phyloP scores from a whole-genome alignment of 2,888 invertebrate genomes.

The Kryphioiulus occultus region DNA sequence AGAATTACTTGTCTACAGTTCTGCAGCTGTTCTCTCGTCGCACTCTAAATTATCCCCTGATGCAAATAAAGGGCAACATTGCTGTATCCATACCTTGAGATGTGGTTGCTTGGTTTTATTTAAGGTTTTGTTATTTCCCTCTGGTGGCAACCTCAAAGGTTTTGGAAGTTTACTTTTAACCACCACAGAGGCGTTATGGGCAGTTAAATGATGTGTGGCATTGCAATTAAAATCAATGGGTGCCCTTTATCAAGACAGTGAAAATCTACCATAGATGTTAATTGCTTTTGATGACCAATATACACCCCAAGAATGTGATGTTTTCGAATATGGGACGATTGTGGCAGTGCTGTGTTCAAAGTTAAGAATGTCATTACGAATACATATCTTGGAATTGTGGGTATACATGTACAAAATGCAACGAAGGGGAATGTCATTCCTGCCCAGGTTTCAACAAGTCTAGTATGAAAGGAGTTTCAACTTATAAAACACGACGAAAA shows the following conservation, averaged over 20 bases:
- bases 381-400: too few relatives aligned
- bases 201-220: background rate
- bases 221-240: background rate
- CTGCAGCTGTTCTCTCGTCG: background rate
- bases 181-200: background rate
- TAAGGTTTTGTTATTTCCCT: slow-evolving; percentile 14
- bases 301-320: background rate
- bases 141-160: background rate
- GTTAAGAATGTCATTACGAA: too few relatives aligned
- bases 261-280: background rate
- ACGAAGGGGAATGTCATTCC: too few relatives aligned
- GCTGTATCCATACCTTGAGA: background rate
- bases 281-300: background rate
- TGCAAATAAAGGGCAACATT: background rate
- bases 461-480: too few relatives aligned
- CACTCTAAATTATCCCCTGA: background rate
- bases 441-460: too few relatives aligned
- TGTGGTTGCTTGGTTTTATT: slow-evolving; percentile 13
- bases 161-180: background rate
- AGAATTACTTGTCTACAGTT: background rate
- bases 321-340: too few relatives aligned
- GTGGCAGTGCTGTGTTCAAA: too few relatives aligned
- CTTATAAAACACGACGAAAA: too few relatives aligned
- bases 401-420: too few relatives aligned
- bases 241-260: background rate